Evolutionary conservation across 2,113 vertebrate species (phyloP), one percentile per base, ranked within the genome.

Genomic region (Centropus bengalensis): DNA sequence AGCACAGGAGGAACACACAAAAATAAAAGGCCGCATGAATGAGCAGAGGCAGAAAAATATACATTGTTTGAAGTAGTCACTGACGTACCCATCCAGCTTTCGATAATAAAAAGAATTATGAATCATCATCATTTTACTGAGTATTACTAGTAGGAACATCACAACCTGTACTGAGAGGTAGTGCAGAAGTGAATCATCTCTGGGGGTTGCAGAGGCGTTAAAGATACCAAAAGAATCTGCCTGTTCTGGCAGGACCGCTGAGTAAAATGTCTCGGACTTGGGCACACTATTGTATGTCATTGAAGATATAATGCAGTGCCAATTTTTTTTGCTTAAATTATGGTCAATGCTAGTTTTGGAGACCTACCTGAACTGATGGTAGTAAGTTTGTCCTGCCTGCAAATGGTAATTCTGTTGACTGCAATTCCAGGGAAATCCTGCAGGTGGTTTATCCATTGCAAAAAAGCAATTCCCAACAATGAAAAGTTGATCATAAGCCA

Each of bases 181-280:
- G 20, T 0, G 1, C 7, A 47, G 62, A 74, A 74, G 64, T 14
- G 8, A 3, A 27, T 67, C 21, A 26, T 14, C 38, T 59, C 73
- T 44, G 22, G 13, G 64, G 21, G 26, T 60, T 56, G 36, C 42
- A 74, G 36, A 73, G 32, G 16, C 56, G 58, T 84, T 36, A 44
- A 58, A 73, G 49, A n/a, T 4, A 33, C 0, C 0, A 78, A 40
- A 1, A 26, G 18, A 45, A 83, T 14, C 23, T 33, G 26, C 54
- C 40, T 32, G 9, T 56, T 67, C n/a, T 30, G 28, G 62, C 30
- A 75, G 40, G 12, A 44, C 47, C 30, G 8, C 55, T 10, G 14
- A 56, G 20, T 42, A 47, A 32, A 14, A 36, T 21, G 49, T 17
- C 54, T 40, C 23, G 32, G 20, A 38, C 14, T 69, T 73, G 14